Conservation (phyloP, 2,888 invertebrate genomes). For the Watsonalla cultraria region DNA sequence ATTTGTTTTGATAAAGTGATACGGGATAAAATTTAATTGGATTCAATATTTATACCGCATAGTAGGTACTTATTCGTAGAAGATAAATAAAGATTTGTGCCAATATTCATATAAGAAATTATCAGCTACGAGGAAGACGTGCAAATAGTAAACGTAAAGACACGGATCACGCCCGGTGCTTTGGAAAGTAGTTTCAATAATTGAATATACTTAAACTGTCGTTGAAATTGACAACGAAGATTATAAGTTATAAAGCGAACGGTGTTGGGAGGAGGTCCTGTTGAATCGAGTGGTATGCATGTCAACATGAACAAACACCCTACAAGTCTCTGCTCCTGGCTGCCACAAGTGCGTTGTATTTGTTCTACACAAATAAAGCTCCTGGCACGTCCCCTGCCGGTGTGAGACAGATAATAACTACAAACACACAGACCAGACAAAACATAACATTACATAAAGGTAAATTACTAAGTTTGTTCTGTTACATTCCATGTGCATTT, state of each 20-base stretch:
- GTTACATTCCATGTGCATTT: not conserved
- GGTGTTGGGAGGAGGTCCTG: conserved; percentile 23
- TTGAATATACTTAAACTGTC: not conserved
- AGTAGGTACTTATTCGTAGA: no score
- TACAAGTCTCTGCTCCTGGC: conserved; percentile 44
- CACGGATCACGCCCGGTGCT: not conserved
- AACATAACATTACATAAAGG: conserved; percentile 5
- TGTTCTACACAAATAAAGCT: conserved; percentile 60
- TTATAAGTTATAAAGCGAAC: conserved; percentile 10
- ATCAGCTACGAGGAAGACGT: not conserved
- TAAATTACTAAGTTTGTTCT: not conserved
- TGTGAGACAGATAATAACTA: conserved; percentile 50
- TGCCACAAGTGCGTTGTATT: conserved; percentile 64
- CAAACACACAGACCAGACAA: conserved; percentile 40
- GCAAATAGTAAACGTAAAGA: not conserved
- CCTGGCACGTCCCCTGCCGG: conserved; percentile 49
- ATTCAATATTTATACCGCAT: not conserved
- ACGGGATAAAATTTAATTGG: not conserved
- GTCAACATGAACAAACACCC: conserved; percentile 61
- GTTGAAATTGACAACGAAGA: not conserved
- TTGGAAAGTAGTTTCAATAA: not conserved
- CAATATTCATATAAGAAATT: not conserved
- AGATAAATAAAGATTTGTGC: no score
- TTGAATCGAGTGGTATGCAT: conserved; percentile 63
- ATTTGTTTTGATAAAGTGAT: conserved; percentile 17